phyloP scores from a whole-genome alignment of 2,888 invertebrate species.

The Synergus gifuensis region DNA sequence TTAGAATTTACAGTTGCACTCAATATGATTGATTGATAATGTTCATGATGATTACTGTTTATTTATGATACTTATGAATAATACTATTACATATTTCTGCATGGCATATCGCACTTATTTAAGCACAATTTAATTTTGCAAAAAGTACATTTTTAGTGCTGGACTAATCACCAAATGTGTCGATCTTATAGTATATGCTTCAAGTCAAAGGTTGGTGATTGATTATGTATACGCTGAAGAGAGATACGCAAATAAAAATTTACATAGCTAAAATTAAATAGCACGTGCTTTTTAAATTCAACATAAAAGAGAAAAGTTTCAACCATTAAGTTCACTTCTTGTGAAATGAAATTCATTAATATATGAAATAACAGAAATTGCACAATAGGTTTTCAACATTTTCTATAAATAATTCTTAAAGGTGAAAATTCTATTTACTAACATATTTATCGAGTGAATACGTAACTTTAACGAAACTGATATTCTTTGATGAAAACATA shows the following conservation, averaged over 20 bases:
- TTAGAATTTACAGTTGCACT: background rate
- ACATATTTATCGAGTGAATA: too few relatives aligned
- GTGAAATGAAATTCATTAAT: background rate
- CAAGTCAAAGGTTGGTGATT: conserved; percentile 66
- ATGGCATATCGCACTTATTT: background rate
- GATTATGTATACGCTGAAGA: conserved; percentile 63
- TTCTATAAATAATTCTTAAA: background rate
- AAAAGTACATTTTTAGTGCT: conserved; percentile 35
- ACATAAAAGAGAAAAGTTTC: background rate
- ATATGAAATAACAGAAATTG: background rate
- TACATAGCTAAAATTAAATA: conserved; percentile 40
- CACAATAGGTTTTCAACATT: background rate
- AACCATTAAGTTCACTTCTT: background rate
- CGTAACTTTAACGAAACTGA: too few relatives aligned
- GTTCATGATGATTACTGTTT: background rate
- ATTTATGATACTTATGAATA: background rate
- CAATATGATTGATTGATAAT: background rate
- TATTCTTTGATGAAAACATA: too few relatives aligned
- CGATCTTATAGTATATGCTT: conserved; percentile 52
- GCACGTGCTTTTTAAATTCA: conserved; percentile 32
- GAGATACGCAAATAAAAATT: conserved; percentile 46
- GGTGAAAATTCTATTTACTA: background rate
- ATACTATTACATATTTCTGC: background rate
- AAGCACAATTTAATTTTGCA: background rate
- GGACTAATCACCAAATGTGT: conserved; percentile 23